Evolutionary conservation across 1,140 invertebrate genomes (phyloP).

Genomic region (Drosophila ananassae): DNA sequence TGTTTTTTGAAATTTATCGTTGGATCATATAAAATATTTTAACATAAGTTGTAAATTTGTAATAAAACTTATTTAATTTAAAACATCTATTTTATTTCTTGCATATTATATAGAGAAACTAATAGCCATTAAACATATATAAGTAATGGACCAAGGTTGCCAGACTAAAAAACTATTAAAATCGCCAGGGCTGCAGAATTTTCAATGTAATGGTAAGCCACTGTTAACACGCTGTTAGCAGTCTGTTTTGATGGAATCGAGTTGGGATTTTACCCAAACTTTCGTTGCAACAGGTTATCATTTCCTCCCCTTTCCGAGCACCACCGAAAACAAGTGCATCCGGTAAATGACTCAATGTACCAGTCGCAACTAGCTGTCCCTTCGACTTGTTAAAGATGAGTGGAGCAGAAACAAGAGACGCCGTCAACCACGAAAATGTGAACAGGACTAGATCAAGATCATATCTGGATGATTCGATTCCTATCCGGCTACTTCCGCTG

Average conservation of each 20-base stretch:
- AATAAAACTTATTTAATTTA: too few relatives aligned
- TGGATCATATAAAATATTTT: too few relatives aligned
- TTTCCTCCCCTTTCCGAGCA: background rate
- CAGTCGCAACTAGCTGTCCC: constrained; percentile 8
- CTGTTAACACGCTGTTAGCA: background rate
- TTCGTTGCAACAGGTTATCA: constrained; percentile 32
- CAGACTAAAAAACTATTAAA: too few relatives aligned
- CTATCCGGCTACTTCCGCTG: constrained; percentile 86
- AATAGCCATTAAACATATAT: too few relatives aligned
- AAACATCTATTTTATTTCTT: too few relatives aligned
- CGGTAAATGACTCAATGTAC: constrained; percentile 21
- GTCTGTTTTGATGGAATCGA: constrained; percentile 9
- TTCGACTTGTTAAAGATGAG: constrained; percentile 27
- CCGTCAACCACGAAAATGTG: constrained; percentile 8
- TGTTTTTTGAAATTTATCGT: too few relatives aligned
- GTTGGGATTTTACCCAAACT: constrained; percentile 26
- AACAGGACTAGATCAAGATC: constrained; percentile 38
- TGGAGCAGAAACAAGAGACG: constrained; percentile 30
- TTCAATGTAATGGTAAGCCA: too few relatives aligned
- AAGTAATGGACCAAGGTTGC: too few relatives aligned
- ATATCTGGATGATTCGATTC: constrained; percentile 37
- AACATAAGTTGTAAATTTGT: too few relatives aligned
- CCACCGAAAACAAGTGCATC: background rate
- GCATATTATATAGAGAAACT: too few relatives aligned
- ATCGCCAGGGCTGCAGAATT: too few relatives aligned